phyloP scores from a whole-genome alignment of 2,797 vertebrate species.

The Diglossa cyanea region DNA sequence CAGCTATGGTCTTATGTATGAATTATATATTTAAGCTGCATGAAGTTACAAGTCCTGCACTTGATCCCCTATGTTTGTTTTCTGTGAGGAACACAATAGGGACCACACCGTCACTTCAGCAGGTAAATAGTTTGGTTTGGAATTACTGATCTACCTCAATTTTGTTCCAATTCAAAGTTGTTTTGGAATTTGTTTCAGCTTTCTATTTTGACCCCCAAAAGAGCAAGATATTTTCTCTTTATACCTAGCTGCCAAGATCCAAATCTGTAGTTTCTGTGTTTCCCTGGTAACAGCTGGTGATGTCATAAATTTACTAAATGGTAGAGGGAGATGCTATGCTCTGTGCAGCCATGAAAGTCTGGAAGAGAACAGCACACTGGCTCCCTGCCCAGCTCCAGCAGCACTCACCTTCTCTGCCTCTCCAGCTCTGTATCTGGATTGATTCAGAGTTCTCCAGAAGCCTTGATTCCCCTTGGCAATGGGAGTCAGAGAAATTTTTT shows the following conservation, averaged over 20 bases:
- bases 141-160: neutral
- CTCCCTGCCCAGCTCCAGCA: neutral
- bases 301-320: slow-evolving; percentile 5
- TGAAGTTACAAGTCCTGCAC: neutral
- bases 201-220: neutral
- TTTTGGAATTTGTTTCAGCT: neutral
- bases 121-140: neutral
- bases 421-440: neutral
- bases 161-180: neutral
- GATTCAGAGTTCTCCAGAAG: neutral
- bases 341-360: neutral
- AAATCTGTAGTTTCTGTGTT: slow-evolving; percentile 18
- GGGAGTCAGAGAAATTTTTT: neutral
- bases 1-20: neutral
- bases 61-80: neutral
- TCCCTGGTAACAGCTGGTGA: slow-evolving; percentile 45
- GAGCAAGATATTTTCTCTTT: slow-evolving; percentile 4
- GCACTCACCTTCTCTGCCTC: neutral
- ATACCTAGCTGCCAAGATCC: slow-evolving; percentile 24
- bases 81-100: neutral
- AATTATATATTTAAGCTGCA: neutral
- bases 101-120: neutral
- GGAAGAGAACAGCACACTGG: neutral
- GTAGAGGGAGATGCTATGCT: neutral
- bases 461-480: neutral